Evolutionary conservation across 2,888 invertebrate genomes (phyloP), one percentile per base, ranked within the genome.

Genomic region (Criorhina ranunculi): DNA sequence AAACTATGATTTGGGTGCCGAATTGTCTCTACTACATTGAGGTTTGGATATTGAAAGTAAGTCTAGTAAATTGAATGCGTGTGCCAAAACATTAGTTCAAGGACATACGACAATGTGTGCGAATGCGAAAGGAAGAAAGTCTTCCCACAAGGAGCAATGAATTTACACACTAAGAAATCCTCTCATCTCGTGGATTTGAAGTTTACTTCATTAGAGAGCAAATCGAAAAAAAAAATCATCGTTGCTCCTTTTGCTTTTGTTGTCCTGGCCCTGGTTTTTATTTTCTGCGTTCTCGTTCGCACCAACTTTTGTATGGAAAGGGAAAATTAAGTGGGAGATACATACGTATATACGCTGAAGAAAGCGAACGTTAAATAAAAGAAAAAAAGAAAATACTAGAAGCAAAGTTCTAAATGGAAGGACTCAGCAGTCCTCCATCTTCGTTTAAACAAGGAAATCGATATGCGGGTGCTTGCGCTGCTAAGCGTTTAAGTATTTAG

Each of bases 201-300:
- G 37, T 77, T 82, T 70, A 82, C 70, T 82, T 82, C 70, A 82
- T 82, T 77, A 80, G 53, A 53, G 7, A 51, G 49, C 35, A 60
- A 72, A 82, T 73, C 53, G 53, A 66, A 53, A 49, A 72, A 49
- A 72, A 73, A 72, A 53, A 64, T 40, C 59, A 12, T 53, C 35
- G 31, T 53, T 60, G 31, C 37, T 75, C 35, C 49, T 4, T 64
- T 55, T 44, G 42, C 24, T 5, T 42, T n/a, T 66, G 51, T 42
- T 6, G 9, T n/a, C 33, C 29, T n/a, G n/a, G n/a, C n/a, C 24
- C 17, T 15, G 15, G 40, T 40, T 59, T 55, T 57, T 57, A 44
- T 8, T 33, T 37, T 53, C n/a, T 40, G 8, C 31, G 49, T 76
- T 46, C 49, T 49, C 64, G 31, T 62, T 73, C 44, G 40, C 60